Conservation (phyloP, 2,113 vertebrate genomes). For the Lynx canadensis region DNA sequence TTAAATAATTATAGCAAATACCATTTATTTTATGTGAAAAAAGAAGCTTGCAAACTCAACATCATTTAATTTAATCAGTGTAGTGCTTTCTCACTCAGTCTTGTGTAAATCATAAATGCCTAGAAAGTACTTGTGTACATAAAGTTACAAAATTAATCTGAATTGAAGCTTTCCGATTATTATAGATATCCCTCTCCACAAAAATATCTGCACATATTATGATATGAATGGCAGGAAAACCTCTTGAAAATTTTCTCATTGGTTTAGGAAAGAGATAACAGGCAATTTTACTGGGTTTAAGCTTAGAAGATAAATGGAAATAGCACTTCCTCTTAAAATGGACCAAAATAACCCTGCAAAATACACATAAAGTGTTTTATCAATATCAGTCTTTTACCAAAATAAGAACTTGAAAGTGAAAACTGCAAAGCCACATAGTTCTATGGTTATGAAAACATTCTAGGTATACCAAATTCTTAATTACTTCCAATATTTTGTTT, state of each 20-base stretch:
- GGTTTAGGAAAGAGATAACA: conserved; percentile 17
- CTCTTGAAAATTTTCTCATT: background rate
- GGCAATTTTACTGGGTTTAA: background rate
- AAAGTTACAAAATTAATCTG: conserved; percentile 38
- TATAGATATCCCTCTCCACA: background rate
- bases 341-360: conserved; percentile 15
- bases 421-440: background rate
- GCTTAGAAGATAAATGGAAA: background rate
- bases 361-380: conserved; percentile 24
- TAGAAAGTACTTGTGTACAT: background rate
- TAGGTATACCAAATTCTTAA: conserved; percentile 12
- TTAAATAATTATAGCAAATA: background rate
- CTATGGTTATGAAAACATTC: background rate
- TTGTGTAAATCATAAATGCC: background rate
- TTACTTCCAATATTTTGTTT: conserved; percentile 24
- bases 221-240: background rate
- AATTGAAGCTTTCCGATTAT: conserved; percentile 14
- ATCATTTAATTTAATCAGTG: background rate
- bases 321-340: conserved; percentile 5
- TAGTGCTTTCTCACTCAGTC: background rate
- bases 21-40: conserved; percentile 11
- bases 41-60: background rate
- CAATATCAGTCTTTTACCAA: conserved; percentile 6
- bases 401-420: conserved; percentile 53
- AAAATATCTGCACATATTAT: background rate